phyloP scores from a whole-genome alignment of 2,797 vertebrate species.

The Synaphobranchus kaupii region DNA sequence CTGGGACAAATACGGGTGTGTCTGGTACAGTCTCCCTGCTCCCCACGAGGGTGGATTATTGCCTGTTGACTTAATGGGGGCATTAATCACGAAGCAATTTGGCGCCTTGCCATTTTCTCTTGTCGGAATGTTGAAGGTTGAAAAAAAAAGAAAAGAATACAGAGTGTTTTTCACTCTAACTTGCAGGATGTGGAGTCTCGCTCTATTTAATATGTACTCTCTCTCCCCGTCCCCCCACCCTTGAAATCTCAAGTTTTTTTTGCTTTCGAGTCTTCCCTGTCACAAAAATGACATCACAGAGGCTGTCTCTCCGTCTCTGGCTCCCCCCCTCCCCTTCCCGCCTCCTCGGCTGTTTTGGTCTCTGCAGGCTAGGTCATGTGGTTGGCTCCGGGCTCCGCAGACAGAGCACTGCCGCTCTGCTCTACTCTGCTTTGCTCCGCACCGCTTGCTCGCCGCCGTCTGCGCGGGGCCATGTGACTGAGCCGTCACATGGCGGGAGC shows the following conservation, averaged over 20 bases:
- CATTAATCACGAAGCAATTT: slow-evolving; percentile 42
- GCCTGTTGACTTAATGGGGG: slow-evolving; percentile 34
- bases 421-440: not conserved
- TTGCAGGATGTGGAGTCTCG: slow-evolving; percentile 15
- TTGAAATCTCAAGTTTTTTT: not conserved
- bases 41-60: slow-evolving; percentile 21
- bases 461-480: slow-evolving; percentile 40
- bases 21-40: slow-evolving; percentile 27
- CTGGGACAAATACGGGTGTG: slow-evolving; percentile 51
- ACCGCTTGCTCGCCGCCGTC: slow-evolving; percentile 10
- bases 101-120: not conserved
- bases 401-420: not conserved
- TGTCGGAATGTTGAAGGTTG: not conserved
- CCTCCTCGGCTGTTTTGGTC: not conserved
- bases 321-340: not conserved
- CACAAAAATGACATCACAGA: not conserved
- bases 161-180: slow-evolving; percentile 14
- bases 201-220: not conserved
- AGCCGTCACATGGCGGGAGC: slow-evolving; percentile 34
- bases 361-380: slow-evolving; percentile 32
- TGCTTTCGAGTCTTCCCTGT: slow-evolving; percentile 1
- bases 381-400: not conserved
- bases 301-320: slow-evolving; percentile 14
- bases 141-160: slow-evolving; percentile 10
- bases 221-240: not conserved